These are phyloP conservation scores for Clangula hyemalis DNA, from an alignment of 2,797 vertebrate genomes.

Conservation along the genomic window DNA sequence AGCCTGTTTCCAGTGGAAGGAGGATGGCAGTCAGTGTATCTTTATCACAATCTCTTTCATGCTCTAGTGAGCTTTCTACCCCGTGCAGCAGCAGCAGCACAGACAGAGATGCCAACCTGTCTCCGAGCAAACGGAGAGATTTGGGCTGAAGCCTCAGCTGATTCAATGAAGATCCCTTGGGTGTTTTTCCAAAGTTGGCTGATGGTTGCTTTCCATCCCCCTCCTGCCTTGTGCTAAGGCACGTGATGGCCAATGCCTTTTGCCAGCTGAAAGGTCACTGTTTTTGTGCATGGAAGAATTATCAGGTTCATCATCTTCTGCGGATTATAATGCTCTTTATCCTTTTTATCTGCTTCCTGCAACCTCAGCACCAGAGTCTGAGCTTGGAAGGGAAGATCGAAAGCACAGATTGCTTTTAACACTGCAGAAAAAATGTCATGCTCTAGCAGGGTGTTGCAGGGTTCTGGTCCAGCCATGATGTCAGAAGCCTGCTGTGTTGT, in stretches of 20 bases:
- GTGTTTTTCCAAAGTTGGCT: slow-evolving; percentile 26
- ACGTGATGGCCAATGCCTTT: background rate
- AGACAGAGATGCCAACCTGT: slow-evolving; percentile 54
- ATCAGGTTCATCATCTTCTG: background rate
- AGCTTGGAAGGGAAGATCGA: background rate
- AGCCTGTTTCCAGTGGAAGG: slow-evolving; percentile 31
- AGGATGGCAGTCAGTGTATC: slow-evolving; percentile 60
- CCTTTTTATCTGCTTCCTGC: slow-evolving; percentile 12
- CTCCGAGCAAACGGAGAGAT: slow-evolving; percentile 1
- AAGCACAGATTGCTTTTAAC: background rate
- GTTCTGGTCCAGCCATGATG: background rate
- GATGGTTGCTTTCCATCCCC: background rate
- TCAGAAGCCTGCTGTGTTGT: background rate
- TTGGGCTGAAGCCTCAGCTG: slow-evolving; percentile 9
- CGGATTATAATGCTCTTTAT: background rate
- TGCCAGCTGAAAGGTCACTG: background rate
- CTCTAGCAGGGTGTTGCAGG: background rate
- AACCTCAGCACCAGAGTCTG: background rate
- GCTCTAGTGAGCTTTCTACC: slow-evolving; percentile 46
- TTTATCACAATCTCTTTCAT: slow-evolving; percentile 70
- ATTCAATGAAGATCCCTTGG: background rate
- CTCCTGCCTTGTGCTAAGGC: background rate
- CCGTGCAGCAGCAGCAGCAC: background rate
- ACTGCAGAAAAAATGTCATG: background rate
- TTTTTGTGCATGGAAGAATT: background rate